Base-by-base conservation (phyloP, 2,113 vertebrate genomes). In the Antechinus flavipes region DNA sequence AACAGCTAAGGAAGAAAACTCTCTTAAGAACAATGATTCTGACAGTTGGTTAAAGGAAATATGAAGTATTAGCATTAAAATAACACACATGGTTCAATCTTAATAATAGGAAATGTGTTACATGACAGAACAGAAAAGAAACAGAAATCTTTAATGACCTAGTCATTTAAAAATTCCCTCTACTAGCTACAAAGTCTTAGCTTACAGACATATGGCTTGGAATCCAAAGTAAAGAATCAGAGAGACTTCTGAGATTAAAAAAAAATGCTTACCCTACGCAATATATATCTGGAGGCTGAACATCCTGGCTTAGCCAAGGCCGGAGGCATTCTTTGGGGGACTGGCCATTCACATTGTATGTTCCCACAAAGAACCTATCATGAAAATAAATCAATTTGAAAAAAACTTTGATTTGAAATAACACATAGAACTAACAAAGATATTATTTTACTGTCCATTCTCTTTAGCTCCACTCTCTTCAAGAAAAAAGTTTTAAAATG, bases 311-410 rank as follows among this genome's bases (percentile, higher is more conserved):
- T 93, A 99, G 98, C 99, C 99, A 99, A 0, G 99, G 99, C 91
- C 42, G 93, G n/a, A 99, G 99, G 97, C 98, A 99, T 94, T 99
- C 99, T 23, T 98, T 99, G 19, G 99, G 99, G 0, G 99, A 97
- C 97, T 99, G 99, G 47, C 99, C 99, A 0, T 99, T 99, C 96
- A 99, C 99, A 3, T 99, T 99, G 97, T 99, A 99, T 0, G 99
- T 99, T 90, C 99, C 99, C 1, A 99, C 99, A 97, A 99, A 99
- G 98, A 99, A 99, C 91, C 99, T 99, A 97, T 90, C 89, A 46
- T 58, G 96, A 95, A 95, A 97, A 35, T 91, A 27, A 95, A 55
- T 23, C 22, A 27, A 27, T 90, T 50, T 76, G 47, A 49, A 25
- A 92, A 68, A 68, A 91, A 23, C 6, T 94, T 84, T 96, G 58